phyloP scores from a whole-genome alignment of 2,888 invertebrate genomes.

The Malthinus seriepunctatus region DNA sequence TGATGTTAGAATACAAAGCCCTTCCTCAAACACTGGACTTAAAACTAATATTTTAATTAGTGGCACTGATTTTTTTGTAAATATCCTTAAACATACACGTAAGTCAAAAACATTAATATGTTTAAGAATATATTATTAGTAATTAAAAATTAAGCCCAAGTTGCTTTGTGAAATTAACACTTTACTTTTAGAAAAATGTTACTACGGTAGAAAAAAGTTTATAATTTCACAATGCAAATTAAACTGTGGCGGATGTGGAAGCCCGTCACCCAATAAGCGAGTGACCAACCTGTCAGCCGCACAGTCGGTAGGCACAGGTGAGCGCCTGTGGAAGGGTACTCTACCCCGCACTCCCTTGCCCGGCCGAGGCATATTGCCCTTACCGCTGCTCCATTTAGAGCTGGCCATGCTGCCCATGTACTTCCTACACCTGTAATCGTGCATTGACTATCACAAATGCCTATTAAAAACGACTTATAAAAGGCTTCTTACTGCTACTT shows the following conservation, averaged over 20 bases:
- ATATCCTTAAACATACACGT: no score
- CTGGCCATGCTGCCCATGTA: conserved; percentile 45
- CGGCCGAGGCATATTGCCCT: conserved; percentile 49
- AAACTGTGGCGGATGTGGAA: conserved; percentile 30
- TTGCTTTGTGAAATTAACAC: not conserved
- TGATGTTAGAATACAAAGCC: no score
- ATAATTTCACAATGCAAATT: conserved; percentile 11
- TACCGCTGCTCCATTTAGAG: conserved; percentile 42
- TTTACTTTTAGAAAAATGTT: not conserved
- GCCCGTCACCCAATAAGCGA: conserved; percentile 51
- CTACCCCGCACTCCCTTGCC: conserved; percentile 55
- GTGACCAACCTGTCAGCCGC: conserved; percentile 51
- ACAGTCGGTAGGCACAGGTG: conserved; percentile 53
- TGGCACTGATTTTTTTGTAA: no score
- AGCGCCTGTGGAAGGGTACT: conserved; percentile 66
- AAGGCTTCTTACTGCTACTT: conserved; percentile 13
- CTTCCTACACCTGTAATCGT: conserved; percentile 54
- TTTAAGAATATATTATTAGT: conserved; percentile 6
- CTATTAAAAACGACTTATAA: not conserved
- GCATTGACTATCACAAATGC: conserved; percentile 32
- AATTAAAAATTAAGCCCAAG: not conserved
- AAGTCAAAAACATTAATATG: not conserved
- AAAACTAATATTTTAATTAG: no score
- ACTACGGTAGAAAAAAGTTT: not conserved
- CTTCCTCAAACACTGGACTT: no score